phyloP scores from a whole-genome alignment of 1,140 invertebrate species.

The Bombyx mori region ASM3026992v2 NC_085123.1:10484001-10484500 shows the following conservation, averaged over 20 bases:
- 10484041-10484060: too few species aligned
- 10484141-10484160: slow-evolving; percentile 52
- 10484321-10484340: slow-evolving; percentile 67
- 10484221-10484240: too few species aligned
- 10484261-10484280: slow-evolving; percentile 21
- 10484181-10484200: slow-evolving; percentile 44
- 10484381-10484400: slow-evolving; percentile 68
- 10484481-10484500: too few species aligned
- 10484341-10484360: slow-evolving; percentile 75
- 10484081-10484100: too few species aligned
- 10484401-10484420: slow-evolving; percentile 1
- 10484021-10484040: too few species aligned
- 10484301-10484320: slow-evolving; percentile 54
- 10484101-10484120: too few species aligned
- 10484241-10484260: too few species aligned
- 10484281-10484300: slow-evolving; percentile 65
- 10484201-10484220: slow-evolving; percentile 33
- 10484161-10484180: slow-evolving; percentile 53
- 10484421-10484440: too few species aligned
- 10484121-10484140: background rate
- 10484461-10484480: too few species aligned
- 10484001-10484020: too few species aligned
- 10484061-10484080: too few species aligned
- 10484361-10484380: slow-evolving; percentile 73
- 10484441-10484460: too few species aligned